These are phyloP conservation scores for Montipora cactus DNA, from an alignment of 64 coral and sea anemone genomes.

Conservation along the genomic window DNA sequence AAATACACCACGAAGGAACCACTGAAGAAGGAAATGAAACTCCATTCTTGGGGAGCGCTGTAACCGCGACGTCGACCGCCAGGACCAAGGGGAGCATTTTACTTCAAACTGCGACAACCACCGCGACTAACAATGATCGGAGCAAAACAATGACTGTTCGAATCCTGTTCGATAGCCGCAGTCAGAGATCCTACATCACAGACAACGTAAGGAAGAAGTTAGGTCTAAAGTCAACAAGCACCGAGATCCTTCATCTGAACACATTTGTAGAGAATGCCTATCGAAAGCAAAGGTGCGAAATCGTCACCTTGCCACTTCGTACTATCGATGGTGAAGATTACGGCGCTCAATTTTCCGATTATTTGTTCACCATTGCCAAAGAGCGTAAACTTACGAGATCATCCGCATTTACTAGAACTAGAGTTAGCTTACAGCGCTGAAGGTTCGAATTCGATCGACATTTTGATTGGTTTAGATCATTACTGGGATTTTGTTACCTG, in stretches of 20 bases:
- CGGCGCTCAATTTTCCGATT: neutral
- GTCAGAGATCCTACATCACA: constrained; percentile 69
- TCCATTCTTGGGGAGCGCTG: neutral
- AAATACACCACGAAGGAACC: no score
- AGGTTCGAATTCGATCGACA: neutral
- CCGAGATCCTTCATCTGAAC: constrained; percentile 64
- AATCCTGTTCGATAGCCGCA: constrained; percentile 71
- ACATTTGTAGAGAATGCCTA: constrained; percentile 69
- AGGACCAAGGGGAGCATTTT: constrained; percentile 12
- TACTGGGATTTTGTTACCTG: neutral
- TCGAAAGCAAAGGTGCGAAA: constrained; percentile 33
- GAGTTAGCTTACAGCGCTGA: neutral
- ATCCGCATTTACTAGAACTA: no score
- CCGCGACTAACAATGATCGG: constrained; percentile 13
- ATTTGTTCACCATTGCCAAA: neutral
- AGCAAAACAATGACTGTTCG: constrained; percentile 15
- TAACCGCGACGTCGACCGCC: neutral
- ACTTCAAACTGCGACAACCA: constrained; percentile 61
- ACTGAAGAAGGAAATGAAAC: no score
- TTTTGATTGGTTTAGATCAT: no score
- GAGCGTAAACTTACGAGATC: neutral
- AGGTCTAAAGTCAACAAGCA: constrained; percentile 24
- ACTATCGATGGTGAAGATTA: constrained; percentile 19
- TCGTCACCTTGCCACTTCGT: constrained; percentile 24
- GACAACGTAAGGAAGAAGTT: constrained; percentile 37